These are phyloP conservation scores for Acrobasis repandana DNA, from an alignment of 2,888 invertebrate genomes.

Conservation along the genomic window DNA sequence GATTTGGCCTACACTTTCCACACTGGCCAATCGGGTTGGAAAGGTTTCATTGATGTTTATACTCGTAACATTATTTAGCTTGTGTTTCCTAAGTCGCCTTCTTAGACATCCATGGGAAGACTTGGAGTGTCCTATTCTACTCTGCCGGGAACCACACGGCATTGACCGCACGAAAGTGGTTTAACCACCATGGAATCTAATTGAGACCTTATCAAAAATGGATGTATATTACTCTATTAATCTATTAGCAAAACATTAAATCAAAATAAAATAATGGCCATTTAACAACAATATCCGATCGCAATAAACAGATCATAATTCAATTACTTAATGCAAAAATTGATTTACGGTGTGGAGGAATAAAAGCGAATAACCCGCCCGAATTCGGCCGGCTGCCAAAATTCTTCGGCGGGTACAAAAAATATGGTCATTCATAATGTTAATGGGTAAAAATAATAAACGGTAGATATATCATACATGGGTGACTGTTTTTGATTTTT, in stretches of 20 bases:
- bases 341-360: conserved; percentile 71
- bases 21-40: too few relatives aligned
- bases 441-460: conserved; percentile 79
- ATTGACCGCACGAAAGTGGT: too few relatives aligned
- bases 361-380: conserved; percentile 63
- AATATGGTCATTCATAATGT: conserved; percentile 66
- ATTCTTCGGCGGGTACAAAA: conserved; percentile 53
- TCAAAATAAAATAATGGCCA: conserved; percentile 59
- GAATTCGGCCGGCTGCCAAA: conserved; percentile 69
- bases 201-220: too few relatives aligned
- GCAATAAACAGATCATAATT: conserved; percentile 78
- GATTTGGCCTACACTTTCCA: too few relatives aligned
- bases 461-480: conserved; percentile 66
- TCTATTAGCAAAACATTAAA: conserved; percentile 27
- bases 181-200: too few relatives aligned
- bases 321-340: conserved; percentile 79
- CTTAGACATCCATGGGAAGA: too few relatives aligned
- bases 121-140: too few relatives aligned
- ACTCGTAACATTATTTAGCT: neutral
- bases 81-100: neutral
- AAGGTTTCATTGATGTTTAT: too few relatives aligned
- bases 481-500: conserved; percentile 69
- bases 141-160: too few relatives aligned
- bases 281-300: conserved; percentile 71
- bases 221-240: conserved; percentile 12